These are phyloP conservation scores for Lycaena phlaeas DNA, from an alignment of 2,888 invertebrate species.

Conservation along the genomic window DNA sequence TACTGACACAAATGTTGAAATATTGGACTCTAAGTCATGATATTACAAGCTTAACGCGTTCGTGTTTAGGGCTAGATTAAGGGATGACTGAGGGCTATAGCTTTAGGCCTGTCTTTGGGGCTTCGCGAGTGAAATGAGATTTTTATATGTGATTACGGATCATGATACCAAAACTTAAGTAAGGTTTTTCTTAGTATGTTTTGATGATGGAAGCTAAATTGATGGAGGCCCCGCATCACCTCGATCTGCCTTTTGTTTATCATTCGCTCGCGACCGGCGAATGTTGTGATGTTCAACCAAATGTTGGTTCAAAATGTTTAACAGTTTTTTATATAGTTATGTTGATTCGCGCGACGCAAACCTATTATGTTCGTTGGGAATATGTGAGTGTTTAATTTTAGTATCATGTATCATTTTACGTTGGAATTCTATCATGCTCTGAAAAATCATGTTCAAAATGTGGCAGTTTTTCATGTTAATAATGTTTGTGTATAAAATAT, in stretches of 20 bases:
- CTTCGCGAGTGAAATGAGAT: background rate
- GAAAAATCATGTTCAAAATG: background rate
- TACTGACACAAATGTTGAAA: slow-evolving; percentile 1
- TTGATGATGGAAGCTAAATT: too few relatives aligned
- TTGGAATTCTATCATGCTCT: slow-evolving; percentile 8
- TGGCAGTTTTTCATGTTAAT: too few relatives aligned
- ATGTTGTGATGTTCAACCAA: slow-evolving; percentile 16
- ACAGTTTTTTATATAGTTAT: slow-evolving; percentile 13
- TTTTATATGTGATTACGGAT: background rate
- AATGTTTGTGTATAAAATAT: too few relatives aligned
- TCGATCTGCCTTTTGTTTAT: background rate
- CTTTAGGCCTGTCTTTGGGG: background rate
- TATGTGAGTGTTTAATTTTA: slow-evolving; percentile 3
- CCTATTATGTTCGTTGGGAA: slow-evolving; percentile 3
- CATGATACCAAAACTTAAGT: background rate
- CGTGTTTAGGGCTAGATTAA: background rate
- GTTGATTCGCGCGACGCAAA: slow-evolving; percentile 7
- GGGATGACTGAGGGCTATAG: background rate
- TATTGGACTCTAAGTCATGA: slow-evolving; percentile 2
- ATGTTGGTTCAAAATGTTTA: slow-evolving; percentile 21
- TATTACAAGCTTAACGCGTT: background rate
- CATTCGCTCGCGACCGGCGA: slow-evolving; percentile 2
- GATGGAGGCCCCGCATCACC: background rate
- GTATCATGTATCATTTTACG: slow-evolving; percentile 3
- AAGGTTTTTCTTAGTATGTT: background rate